phyloP scores from a whole-genome alignment of 2,113 vertebrate genomes.

The Menura novaehollandiae region DNA sequence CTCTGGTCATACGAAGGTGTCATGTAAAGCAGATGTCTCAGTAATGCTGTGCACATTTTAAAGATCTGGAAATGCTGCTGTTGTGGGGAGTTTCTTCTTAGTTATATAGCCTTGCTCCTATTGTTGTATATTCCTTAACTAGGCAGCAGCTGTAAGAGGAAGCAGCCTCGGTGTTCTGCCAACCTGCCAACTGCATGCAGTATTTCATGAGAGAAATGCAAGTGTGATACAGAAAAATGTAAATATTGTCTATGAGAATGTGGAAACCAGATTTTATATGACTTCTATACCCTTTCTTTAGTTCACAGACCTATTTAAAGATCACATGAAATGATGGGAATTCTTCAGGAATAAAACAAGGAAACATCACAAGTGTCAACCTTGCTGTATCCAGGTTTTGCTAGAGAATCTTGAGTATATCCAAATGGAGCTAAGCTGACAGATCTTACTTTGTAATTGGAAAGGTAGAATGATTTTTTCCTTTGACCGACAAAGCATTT shows the following conservation, averaged over 20 bases:
- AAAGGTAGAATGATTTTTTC: not conserved
- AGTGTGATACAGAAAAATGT: not conserved
- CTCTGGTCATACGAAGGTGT: not conserved
- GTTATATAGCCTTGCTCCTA: not conserved
- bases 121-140: not conserved
- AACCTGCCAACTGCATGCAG: not conserved
- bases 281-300: not conserved
- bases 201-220: not conserved
- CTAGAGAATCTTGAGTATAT: not conserved
- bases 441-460: not conserved
- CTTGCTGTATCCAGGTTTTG: not conserved
- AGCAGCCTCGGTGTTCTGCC: constrained; percentile 28
- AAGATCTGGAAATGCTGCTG: not conserved
- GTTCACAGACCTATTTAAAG: not conserved
- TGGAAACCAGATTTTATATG: not conserved
- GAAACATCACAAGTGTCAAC: not conserved
- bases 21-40: not conserved
- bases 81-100: not conserved
- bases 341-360: not conserved
- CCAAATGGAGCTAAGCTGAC: not conserved
- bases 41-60: not conserved
- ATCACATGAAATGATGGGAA: not conserved
- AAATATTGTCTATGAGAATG: not conserved
- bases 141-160: constrained; percentile 58
- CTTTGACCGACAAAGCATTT: not conserved